Evolutionary conservation across 2,888 invertebrate genomes (phyloP).

Genomic region (Prenolepis imparis): DNA sequence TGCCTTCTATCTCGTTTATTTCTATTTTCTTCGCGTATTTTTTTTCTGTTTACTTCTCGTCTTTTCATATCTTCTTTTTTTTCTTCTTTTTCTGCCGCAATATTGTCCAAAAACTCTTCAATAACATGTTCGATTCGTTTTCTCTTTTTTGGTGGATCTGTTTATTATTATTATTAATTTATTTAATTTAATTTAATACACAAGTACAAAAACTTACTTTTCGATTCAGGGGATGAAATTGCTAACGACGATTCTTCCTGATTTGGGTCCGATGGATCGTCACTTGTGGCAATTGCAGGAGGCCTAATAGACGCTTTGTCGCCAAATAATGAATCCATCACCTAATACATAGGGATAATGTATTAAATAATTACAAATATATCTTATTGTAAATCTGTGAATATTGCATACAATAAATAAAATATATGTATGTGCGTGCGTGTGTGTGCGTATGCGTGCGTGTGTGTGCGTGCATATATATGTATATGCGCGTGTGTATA

Average conservation of each 20-base stretch:
- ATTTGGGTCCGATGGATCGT: slow-evolving; percentile 6
- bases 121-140: neutral
- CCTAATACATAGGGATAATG: neutral
- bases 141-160: neutral
- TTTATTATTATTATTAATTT: too few relatives aligned
- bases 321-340: slow-evolving; percentile 20
- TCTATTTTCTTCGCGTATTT: neutral
- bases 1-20: neutral
- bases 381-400: neutral
- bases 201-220: slow-evolving; percentile 12
- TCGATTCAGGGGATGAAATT: neutral
- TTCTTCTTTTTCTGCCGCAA: neutral
- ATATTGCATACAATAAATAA: neutral
- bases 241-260: neutral
- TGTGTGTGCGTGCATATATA: too few relatives aligned
- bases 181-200: too few relatives aligned
- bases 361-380: neutral
- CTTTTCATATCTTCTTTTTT: slow-evolving; percentile 1
- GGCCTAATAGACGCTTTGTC: slow-evolving; percentile 4
- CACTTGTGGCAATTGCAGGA: slow-evolving; percentile 15
- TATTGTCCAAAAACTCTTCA: neutral
- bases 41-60: neutral
- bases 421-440: too few relatives aligned
- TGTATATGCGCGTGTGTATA: too few relatives aligned
- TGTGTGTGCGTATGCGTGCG: too few relatives aligned